These are phyloP conservation scores for Temnopleurus reevesii DNA, from an alignment of 53 echinoderm and acorn worm genomes.

Conservation along the genomic window DNA sequence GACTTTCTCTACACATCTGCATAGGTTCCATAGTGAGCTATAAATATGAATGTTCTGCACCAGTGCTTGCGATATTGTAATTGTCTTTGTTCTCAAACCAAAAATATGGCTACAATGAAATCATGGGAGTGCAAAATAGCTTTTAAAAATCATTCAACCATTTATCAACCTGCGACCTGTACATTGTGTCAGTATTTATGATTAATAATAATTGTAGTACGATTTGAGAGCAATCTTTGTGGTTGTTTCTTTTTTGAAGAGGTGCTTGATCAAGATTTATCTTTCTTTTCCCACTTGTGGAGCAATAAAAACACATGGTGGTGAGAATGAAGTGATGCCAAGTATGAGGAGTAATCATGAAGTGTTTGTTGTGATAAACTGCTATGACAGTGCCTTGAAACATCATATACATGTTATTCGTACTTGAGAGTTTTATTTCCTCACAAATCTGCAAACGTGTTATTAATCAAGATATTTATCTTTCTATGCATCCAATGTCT, in stretches of 20 bases:
- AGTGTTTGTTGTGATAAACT: not conserved
- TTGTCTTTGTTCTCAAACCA: not conserved
- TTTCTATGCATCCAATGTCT: no score
- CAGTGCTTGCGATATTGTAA: no score
- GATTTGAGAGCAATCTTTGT: not conserved
- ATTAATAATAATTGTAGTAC: not conserved
- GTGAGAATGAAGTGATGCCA: not conserved
- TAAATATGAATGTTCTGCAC: no score
- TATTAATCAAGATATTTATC: no score
- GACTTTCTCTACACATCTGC: no score
- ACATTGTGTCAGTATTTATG: not conserved
- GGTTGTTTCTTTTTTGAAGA: not conserved
- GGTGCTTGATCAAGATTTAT: not conserved
- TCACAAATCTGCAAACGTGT: no score
- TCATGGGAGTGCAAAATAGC: not conserved
- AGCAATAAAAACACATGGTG: not conserved
- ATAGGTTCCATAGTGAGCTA: no score
- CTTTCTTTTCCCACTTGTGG: not conserved
- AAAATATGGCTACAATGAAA: not conserved
- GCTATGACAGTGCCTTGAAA: not conserved
- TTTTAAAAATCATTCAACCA: not conserved
- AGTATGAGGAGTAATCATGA: not conserved
- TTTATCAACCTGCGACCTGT: not conserved
- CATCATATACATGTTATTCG: not conserved
- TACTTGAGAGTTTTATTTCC: no score